These are phyloP conservation scores for Phania funesta DNA, from an alignment of 2,888 invertebrate genomes.

Conservation along the genomic window DNA sequence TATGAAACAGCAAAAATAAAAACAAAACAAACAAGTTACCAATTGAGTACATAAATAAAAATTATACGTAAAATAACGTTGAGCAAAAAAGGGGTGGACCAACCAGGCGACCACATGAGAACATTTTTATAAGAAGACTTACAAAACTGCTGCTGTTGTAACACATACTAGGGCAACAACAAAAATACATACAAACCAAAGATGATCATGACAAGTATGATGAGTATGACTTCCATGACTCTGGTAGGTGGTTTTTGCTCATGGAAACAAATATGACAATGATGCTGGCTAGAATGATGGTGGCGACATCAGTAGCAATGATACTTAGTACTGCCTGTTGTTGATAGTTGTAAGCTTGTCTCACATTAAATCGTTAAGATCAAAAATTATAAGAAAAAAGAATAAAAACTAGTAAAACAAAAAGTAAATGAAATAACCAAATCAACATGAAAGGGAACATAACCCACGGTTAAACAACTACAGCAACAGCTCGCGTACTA, in stretches of 20 bases:
- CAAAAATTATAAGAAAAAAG: neutral
- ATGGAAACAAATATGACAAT: neutral
- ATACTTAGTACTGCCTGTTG: constrained; percentile 29
- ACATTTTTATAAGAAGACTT: constrained; percentile 16
- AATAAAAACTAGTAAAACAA: constrained; percentile 39
- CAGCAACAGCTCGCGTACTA: constrained; percentile 1
- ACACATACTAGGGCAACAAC: constrained; percentile 33
- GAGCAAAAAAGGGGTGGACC: constrained; percentile 62
- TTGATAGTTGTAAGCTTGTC: constrained; percentile 52
- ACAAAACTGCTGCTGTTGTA: constrained; percentile 28
- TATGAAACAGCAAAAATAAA: constrained; percentile 10
- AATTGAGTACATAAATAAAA: constrained; percentile 42
- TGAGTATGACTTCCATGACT: constrained; percentile 22
- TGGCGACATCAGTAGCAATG: constrained; percentile 25
- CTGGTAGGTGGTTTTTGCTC: neutral
- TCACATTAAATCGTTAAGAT: constrained; percentile 32
- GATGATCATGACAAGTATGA: constrained; percentile 44
- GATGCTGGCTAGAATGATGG: constrained; percentile 17
- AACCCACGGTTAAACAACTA: constrained; percentile 60
- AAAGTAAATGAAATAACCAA: constrained; percentile 39
- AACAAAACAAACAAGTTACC: constrained; percentile 36
- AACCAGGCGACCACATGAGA: constrained; percentile 33
- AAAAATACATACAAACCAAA: neutral
- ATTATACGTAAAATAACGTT: constrained; percentile 3
- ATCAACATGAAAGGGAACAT: constrained; percentile 55